Evolutionary conservation across 2,113 vertebrate species (phyloP).

Genomic region (Stegastes partitus): DNA sequence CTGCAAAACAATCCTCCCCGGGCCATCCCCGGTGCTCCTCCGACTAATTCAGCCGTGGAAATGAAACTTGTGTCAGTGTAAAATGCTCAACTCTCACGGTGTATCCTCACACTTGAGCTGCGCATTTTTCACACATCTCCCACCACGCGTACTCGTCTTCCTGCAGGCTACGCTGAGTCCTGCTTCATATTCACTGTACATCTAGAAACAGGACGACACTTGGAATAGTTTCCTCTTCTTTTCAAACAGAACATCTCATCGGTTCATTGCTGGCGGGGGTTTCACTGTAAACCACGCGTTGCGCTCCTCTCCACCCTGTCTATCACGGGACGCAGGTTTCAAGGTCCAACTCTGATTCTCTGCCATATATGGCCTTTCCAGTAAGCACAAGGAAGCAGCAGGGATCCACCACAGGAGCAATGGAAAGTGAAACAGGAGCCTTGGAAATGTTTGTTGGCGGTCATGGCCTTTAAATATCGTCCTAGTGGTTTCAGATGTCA

Average conservation of each 20-base stretch:
- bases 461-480: conserved; percentile 38
- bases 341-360: conserved; percentile 63
- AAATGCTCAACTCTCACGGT: conserved; percentile 37
- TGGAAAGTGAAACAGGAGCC: conserved; percentile 31
- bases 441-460: conserved; percentile 38
- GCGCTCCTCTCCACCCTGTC: conserved; percentile 33
- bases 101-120: conserved; percentile 17
- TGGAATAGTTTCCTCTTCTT: background rate
- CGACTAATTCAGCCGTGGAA: background rate
- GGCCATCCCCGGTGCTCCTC: background rate
- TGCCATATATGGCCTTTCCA: conserved; percentile 67
- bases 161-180: background rate
- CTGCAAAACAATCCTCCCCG: background rate
- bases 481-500: conserved; percentile 8
- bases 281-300: conserved; percentile 41
- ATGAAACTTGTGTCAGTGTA: conserved; percentile 39
- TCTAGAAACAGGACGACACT: background rate
- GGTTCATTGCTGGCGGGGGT: background rate
- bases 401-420: conserved; percentile 12
- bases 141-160: background rate
- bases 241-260: conserved; percentile 30
- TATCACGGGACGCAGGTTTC: conserved; percentile 54
- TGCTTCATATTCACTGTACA: background rate
- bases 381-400: conserved; percentile 20
- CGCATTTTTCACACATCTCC: conserved; percentile 6